Evolutionary conservation across 2,888 invertebrate genomes (phyloP), one percentile per base, ranked within the genome.

Genomic region (Trissolcus brochymenae): DNA sequence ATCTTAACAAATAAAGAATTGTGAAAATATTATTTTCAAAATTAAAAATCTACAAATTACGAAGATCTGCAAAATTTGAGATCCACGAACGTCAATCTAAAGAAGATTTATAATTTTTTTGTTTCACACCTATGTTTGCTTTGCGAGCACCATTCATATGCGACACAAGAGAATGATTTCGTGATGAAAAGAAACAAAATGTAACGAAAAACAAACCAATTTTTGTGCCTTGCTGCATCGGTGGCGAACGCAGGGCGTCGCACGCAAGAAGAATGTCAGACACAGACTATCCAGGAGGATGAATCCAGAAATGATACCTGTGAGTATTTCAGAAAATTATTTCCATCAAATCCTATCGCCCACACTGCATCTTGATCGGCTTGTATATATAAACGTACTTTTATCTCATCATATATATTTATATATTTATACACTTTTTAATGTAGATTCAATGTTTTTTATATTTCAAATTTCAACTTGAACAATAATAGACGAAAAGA

Each of bases 221-320:
- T 85, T 85, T 85, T 85, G 82, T 85, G 82, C 84, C 84, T 86
- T 86, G 85, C 85, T 83, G 86, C 84, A 82, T 82, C 85, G 81
- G 80, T 79, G 83, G 80, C 81, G 81, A 84, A 84, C 80, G 84
- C 85, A 84, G 85, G 84, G 71, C 84, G 85, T 79, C 85, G 84
- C 81, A 81, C 82, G 82, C 86, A 84, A 81, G 87, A 87, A 82
- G 86, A 86, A 72, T 85, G 81, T 78, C 86, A 84, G 79, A 87
- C 85, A 78, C 87, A 85, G 81, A 86, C 85, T 80, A 86, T 84
- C 80, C 83, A 85, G 81, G 81, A 85, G 85, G 86, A 85, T 81
- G 84, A 84, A 83, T 84, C 83, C 84, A 84, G 83, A 84, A 84
- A 86, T 76, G 82, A 84, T 81, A 84, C 82, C 78, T 85, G 85